Evolutionary conservation across 1,140 invertebrate species (phyloP).

Genomic region (Heliconius nattereri): DNA sequence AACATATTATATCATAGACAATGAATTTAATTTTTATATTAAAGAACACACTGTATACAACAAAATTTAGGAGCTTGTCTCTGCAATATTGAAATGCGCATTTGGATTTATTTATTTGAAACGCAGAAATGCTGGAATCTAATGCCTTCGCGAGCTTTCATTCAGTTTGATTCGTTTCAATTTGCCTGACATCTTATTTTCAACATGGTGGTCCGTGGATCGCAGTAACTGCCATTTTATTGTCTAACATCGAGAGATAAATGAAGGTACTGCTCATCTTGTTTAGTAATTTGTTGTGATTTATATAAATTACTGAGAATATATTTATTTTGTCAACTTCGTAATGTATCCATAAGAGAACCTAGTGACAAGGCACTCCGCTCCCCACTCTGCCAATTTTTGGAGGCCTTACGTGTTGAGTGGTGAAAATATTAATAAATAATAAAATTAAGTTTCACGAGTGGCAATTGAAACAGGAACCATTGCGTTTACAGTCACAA

Average conservation of each 20-base stretch:
- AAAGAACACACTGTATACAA: conserved; percentile 19
- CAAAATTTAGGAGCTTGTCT: conserved; percentile 21
- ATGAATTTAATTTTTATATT: not conserved
- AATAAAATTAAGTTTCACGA: too few species aligned
- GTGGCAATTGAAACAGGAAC: too few species aligned
- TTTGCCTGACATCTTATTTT: conserved; percentile 73
- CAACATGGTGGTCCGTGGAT: conserved; percentile 63
- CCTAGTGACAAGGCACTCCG: too few species aligned
- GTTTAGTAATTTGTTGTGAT: not conserved
- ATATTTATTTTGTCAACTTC: too few species aligned
- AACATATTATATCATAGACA: not conserved
- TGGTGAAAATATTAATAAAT: too few species aligned
- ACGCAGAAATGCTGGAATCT: conserved; percentile 55
- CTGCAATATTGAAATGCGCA: conserved; percentile 55
- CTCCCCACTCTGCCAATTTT: too few species aligned
- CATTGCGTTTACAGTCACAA: too few species aligned
- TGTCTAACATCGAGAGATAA: not conserved
- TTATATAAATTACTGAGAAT: not conserved
- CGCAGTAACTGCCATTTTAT: conserved; percentile 28
- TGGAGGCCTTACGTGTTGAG: too few species aligned
- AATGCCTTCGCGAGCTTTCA: conserved; percentile 65
- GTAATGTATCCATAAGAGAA: too few species aligned
- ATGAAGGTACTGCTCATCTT: not conserved
- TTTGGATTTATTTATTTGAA: conserved; percentile 69
- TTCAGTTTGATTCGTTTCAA: conserved; percentile 65